Conservation (phyloP, 2,888 invertebrate genomes). For the Drosophila paracracens region DNA sequence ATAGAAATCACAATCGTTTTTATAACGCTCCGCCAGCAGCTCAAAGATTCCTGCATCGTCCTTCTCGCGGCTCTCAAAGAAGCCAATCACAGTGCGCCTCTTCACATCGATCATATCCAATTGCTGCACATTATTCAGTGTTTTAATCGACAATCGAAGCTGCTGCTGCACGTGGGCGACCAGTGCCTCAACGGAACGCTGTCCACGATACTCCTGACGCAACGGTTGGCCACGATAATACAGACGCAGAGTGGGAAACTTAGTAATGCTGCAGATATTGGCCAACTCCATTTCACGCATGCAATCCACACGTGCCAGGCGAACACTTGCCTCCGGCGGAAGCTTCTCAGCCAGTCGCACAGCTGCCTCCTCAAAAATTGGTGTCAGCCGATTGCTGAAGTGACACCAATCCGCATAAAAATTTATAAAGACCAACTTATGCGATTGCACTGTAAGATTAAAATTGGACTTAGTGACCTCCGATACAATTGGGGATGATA, state of each 20-base stretch:
- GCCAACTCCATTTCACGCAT: conserved; percentile 28
- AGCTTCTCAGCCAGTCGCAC: conserved; percentile 23
- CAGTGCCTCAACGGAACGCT: conserved; percentile 53
- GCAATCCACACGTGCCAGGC: conserved; percentile 56
- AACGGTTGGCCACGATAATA: conserved; percentile 47
- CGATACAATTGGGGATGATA: conserved; percentile 15
- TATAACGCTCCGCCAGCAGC: conserved; percentile 50
- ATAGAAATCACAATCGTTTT: conserved; percentile 64
- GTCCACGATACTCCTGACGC: conserved; percentile 61
- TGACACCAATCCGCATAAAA: conserved; percentile 71
- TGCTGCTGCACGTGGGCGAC: conserved; percentile 50
- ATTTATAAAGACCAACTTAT: conserved; percentile 59
- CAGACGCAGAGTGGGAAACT: conserved; percentile 55
- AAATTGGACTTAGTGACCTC: conserved; percentile 45
- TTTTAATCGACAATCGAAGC: conserved; percentile 14
- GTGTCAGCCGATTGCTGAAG: conserved; percentile 43
- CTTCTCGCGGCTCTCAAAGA: conserved; percentile 28
- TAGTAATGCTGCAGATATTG: conserved; percentile 38
- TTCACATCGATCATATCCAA: conserved; percentile 31
- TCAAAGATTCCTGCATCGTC: neutral
- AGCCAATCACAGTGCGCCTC: conserved; percentile 49
- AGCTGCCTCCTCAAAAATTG: conserved; percentile 56
- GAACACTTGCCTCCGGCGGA: conserved; percentile 20
- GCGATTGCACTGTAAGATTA: conserved; percentile 30
- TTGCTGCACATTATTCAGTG: conserved; percentile 16